Percentiles rank a stretch among this genome's conserved stretches.
These are phyloP conservation scores for Phasianus colchicus DNA, from an alignment of 2,113 vertebrate species.

Conservation along the genomic window DNA sequence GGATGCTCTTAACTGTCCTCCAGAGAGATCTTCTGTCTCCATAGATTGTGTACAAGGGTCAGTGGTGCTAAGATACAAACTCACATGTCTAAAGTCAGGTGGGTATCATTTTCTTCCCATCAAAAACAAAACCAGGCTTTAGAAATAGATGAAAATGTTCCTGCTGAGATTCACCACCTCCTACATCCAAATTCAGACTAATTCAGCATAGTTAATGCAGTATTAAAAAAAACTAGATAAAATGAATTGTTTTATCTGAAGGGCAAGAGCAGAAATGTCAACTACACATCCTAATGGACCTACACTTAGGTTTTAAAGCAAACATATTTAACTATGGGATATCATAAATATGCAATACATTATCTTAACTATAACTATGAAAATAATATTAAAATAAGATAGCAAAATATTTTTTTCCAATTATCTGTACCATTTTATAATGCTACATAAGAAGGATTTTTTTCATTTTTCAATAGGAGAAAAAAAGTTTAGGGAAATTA, in stretches of 20 bases:
- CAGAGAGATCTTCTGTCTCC: neutral
- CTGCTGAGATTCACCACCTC: neutral
- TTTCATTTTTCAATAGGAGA: neutral
- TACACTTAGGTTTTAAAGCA: neutral
- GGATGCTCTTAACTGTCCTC: neutral
- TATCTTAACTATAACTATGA: neutral
- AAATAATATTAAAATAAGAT: neutral
- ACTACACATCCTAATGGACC: neutral
- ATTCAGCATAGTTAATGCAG: neutral
- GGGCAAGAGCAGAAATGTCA: neutral
- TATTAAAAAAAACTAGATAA: neutral
- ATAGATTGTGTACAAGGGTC: rapidly evolving
- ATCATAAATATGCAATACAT: neutral
- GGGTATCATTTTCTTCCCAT: neutral
- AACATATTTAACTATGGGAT: neutral
- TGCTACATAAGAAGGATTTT: neutral
- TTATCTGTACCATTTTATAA: neutral
- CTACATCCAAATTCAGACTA: neutral
- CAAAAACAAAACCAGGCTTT: neutral
- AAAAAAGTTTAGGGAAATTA: neutral
- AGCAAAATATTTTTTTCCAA: neutral
- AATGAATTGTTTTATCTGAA: neutral
- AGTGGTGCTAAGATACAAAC: neutral
- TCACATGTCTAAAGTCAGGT: neutral
- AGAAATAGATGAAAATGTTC: neutral